Base-by-base conservation (phyloP, 2,797 vertebrate species). In the Diglossa cyanea region DNA sequence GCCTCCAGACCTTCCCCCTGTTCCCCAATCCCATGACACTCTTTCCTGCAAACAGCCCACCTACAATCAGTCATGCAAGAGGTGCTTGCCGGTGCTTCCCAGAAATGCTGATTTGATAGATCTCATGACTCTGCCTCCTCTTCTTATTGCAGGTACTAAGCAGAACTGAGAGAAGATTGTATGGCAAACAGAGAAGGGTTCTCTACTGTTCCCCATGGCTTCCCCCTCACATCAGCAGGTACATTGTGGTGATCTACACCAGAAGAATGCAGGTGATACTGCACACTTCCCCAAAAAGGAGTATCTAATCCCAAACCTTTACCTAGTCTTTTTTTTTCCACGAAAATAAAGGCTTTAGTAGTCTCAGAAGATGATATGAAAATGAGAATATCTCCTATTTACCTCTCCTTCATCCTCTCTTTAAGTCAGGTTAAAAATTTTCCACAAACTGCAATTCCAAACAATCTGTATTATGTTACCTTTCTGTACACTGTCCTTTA, bases 331-430 rank as follows among this genome's bases (percentile, higher is more conserved):
- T 76, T 90, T 90, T 40, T 92, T 88, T 50, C 53, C 11, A 4
- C 26, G 7, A 76, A 62, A 70, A 7, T 13, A 66, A 93, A 84
- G 23, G 48, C n/a, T 82, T 57, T 37, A 47, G 19, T 42, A 87
- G 42, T 76, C 77, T 89, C 72, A 60, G 35, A 86, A 37, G 45
- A 80, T 47, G 8, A 21, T 47, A 79, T 54, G 85, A 83, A 93
- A 93, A 91, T 73, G 51, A 88, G 77, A 89, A 9, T 81, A 93
- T 90, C 58, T 89, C 75, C 48, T 71, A 86, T 57, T 33, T 94
- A 90, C 42, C 19, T 72, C 82, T 88, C 31, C 55, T 94, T 76
- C 45, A 65, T n/a, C 8, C 13, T 92, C 42, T 39, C 40, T 75
- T 58, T 72, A 53, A 77, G 28, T 67, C 37, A 88, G 48, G 10